Conservation (phyloP, 2,797 vertebrate genomes). For the Falco berigora region DNA sequence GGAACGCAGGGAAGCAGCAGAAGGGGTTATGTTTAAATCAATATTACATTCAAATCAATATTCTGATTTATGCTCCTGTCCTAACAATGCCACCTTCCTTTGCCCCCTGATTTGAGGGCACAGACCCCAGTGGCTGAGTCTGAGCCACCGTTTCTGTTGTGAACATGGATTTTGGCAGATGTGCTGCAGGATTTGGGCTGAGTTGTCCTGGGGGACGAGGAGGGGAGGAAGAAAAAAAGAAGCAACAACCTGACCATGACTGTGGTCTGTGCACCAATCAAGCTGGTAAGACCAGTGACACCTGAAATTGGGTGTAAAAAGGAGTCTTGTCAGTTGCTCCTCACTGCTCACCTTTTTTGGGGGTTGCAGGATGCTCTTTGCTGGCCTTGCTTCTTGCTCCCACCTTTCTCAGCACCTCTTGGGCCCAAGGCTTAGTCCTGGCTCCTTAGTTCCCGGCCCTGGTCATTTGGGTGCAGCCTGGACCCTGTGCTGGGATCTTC, state of each 20-base stretch:
- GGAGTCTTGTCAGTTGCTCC: rapidly evolving
- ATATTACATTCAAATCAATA: background rate
- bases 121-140: background rate
- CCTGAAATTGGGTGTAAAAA: background rate
- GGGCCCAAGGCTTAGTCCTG: background rate
- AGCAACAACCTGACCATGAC: background rate
- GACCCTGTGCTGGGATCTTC: background rate
- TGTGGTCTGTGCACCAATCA: background rate
- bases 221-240: background rate
- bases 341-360: background rate
- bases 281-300: rapidly evolving
- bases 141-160: background rate
- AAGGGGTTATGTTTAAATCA: background rate
- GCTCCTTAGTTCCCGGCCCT: background rate
- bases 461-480: background rate
- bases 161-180: background rate
- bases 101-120: background rate
- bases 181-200: background rate
- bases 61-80: background rate
- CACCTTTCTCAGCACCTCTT: background rate
- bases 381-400: background rate
- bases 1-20: background rate
- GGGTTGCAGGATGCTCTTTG: background rate
- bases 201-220: background rate
- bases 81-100: background rate